Percentiles rank a stretch among this genome's conserved stretches.
Conservation (phyloP, 2,888 invertebrate species). For the Tetragonula carbonaria region DNA sequence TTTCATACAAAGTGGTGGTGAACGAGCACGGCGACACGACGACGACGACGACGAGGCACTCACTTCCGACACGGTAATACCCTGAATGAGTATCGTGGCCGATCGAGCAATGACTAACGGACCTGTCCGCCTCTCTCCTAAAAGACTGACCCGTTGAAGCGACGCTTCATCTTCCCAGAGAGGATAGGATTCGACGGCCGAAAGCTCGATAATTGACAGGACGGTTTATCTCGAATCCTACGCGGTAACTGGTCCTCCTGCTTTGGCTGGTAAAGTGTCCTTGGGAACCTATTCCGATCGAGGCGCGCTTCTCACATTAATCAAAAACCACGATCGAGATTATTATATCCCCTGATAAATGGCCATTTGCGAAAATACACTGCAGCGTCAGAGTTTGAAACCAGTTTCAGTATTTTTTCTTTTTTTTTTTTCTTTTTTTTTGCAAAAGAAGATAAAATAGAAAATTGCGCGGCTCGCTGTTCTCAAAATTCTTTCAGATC, state of each 20-base stretch:
- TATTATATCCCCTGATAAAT: neutral
- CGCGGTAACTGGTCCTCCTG: slow-evolving; percentile 54
- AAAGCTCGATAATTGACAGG: slow-evolving; percentile 76
- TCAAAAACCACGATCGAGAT: neutral
- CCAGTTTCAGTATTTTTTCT: neutral
- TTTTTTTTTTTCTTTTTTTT: neutral
- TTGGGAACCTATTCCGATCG: slow-evolving; percentile 42
- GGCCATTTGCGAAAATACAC: neutral
- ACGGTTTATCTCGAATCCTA: slow-evolving; percentile 49
- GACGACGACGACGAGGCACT: slow-evolving; percentile 47
- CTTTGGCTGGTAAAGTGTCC: slow-evolving; percentile 53
- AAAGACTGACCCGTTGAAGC: slow-evolving; percentile 71
- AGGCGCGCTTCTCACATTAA: slow-evolving; percentile 7
- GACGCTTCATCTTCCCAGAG: slow-evolving; percentile 75
- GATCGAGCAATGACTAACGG: slow-evolving; percentile 69
- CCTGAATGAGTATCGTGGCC: slow-evolving; percentile 51
- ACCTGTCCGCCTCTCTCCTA: slow-evolving; percentile 70
- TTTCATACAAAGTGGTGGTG: slow-evolving; percentile 33
- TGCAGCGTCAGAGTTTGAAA: neutral
- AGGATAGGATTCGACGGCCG: slow-evolving; percentile 66
- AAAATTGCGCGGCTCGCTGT: neutral
- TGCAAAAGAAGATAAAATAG: neutral
- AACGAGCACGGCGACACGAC: slow-evolving; percentile 15
- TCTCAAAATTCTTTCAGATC: neutral
- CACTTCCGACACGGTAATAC: slow-evolving; percentile 69